Percentiles rank a stretch among this genome's conserved stretches.
Evolutionary conservation across 2,888 invertebrate genomes (phyloP).

Genomic region (Drosophila sordidula): DNA sequence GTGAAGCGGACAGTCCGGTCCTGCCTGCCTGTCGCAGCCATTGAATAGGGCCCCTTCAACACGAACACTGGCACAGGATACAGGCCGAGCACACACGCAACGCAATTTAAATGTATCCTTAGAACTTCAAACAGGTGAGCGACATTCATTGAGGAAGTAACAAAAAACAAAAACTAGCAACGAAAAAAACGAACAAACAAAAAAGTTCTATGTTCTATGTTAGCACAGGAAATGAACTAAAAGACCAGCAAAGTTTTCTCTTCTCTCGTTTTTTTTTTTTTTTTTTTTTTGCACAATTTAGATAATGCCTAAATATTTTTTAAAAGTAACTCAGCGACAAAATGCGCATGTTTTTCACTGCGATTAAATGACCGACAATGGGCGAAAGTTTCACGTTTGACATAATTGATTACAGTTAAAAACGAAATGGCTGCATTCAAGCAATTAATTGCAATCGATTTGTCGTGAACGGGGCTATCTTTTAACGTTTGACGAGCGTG

Average conservation of each 20-base stretch:
- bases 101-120: conserved; percentile 78
- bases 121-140: conserved; percentile 79
- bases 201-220: conserved; percentile 19
- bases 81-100: conserved; percentile 65
- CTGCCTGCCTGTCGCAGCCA: conserved; percentile 52
- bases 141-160: conserved; percentile 54
- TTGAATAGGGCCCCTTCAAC: conserved; percentile 66
- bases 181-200: conserved; percentile 1
- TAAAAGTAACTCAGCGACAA: conserved; percentile 15
- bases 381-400: neutral
- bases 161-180: conserved; percentile 32
- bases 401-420: too few species aligned
- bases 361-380: conserved; percentile 1
- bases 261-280: too few species aligned
- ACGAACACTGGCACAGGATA: conserved; percentile 66
- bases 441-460: too few species aligned
- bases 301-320: conserved; percentile 9
- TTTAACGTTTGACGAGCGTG: too few species aligned
- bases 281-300: neutral
- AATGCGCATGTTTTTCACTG: conserved; percentile 8
- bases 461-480: too few species aligned
- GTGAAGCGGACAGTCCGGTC: conserved; percentile 58
- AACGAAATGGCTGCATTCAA: neutral
- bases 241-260: conserved; percentile 18
- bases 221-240: conserved; percentile 26